Evolutionary conservation across 2,888 invertebrate genomes (phyloP).

Genomic region (Salticus scenicus): DNA sequence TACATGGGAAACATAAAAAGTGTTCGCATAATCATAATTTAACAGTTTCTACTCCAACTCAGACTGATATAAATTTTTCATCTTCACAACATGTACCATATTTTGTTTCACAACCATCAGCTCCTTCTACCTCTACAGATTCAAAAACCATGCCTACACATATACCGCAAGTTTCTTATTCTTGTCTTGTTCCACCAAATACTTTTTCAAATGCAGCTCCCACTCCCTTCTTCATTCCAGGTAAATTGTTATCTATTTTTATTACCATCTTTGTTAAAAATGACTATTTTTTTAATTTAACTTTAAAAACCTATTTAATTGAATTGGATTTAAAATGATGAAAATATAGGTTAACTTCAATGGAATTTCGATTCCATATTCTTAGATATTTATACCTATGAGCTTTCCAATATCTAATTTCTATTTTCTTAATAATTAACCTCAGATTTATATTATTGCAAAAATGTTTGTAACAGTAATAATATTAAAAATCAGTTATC

Average conservation of each 20-base stretch:
- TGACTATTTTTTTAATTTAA: too few species aligned
- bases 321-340: too few species aligned
- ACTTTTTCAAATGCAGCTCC: slow-evolving; percentile 24
- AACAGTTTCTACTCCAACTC: slow-evolving; percentile 21
- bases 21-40: slow-evolving; percentile 8
- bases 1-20: slow-evolving; percentile 35
- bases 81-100: background rate
- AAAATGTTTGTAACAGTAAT: too few species aligned
- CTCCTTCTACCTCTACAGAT: background rate
- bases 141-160: slow-evolving; percentile 15
- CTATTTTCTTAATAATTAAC: too few species aligned
- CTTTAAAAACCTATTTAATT: too few species aligned
- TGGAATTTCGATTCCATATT: too few species aligned
- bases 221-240: slow-evolving; percentile 63
- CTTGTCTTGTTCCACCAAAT: slow-evolving; percentile 23
- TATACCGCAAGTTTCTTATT: slow-evolving; percentile 25
- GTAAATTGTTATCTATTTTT: slow-evolving; percentile 36
- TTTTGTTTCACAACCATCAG: background rate
- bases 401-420: too few species aligned
- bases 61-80: slow-evolving; percentile 27
- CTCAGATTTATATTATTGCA: too few species aligned
- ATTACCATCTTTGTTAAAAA: too few species aligned
- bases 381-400: too few species aligned
- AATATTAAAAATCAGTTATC: too few species aligned
- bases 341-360: too few species aligned